A percentile compares a stretch with the other conserved stretches of the same genome.
Evolutionary conservation across 2,113 vertebrate species (phyloP).

Genomic region (Ageneiosus marmoratus): DNA sequence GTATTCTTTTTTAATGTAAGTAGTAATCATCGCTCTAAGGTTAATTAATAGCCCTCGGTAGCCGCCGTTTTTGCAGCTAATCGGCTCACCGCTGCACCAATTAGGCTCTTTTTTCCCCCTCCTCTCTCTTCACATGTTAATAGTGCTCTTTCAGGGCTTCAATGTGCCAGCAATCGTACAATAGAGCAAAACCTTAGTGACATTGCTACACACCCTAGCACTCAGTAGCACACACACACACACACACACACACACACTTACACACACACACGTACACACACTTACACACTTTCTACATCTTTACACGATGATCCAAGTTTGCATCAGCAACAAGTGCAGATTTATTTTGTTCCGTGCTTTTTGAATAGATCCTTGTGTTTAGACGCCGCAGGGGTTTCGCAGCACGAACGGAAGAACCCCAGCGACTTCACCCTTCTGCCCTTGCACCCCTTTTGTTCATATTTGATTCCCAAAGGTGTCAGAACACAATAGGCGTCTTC

Average conservation of each 20-base stretch:
- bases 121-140: constrained; percentile 69
- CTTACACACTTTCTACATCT: too few species aligned
- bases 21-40: constrained; percentile 95
- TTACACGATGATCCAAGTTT: neutral
- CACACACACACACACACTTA: neutral
- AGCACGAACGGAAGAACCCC: constrained; percentile 61
- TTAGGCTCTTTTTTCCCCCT: constrained; percentile 56
- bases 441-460: constrained; percentile 60
- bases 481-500: constrained; percentile 39
- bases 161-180: constrained; percentile 44
- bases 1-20: constrained; percentile 94
- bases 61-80: constrained; percentile 62
- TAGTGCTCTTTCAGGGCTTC: constrained; percentile 59
- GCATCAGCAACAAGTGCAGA: constrained; percentile 10
- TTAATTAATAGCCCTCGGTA: constrained; percentile 90
- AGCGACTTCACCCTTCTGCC: neutral
- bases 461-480: constrained; percentile 65
- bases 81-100: constrained; percentile 61
- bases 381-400: constrained; percentile 5
- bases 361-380: constrained; percentile 37
- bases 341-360: neutral
- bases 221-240: constrained; percentile 29
- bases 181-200: constrained; percentile 49
- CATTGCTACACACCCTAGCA: constrained; percentile 48
- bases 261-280: too few species aligned